A percentile compares a stretch with the other conserved stretches of the same genome.
Conservation (phyloP, 2,113 vertebrate species). For the Bos javanicus region DNA sequence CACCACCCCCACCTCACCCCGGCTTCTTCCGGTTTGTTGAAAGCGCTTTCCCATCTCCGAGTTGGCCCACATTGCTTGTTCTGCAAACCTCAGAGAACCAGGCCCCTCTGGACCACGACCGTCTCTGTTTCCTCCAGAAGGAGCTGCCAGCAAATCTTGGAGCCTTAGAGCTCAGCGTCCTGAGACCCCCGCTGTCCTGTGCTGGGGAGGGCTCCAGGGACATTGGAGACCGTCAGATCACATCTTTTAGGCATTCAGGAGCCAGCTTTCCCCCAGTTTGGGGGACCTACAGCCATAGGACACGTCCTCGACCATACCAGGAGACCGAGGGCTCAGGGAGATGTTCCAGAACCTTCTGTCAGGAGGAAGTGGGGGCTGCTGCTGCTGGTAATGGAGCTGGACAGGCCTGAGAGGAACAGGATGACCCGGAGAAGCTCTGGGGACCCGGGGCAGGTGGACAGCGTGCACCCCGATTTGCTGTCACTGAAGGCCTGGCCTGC, state of each 20-base stretch:
- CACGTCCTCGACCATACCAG: fast-evolving
- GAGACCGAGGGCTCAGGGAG: neutral
- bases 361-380: neutral
- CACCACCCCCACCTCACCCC: neutral
- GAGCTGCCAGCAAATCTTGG: neutral
- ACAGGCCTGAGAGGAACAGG: neutral
- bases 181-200: fast-evolving
- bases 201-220: neutral
- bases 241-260: neutral
- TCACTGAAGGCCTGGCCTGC: neutral
- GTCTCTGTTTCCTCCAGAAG: neutral
- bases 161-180: neutral
- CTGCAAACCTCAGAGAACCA: neutral
- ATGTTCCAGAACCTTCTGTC: neutral
- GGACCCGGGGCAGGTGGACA: neutral
- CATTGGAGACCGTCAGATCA: neutral
- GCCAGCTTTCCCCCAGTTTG: neutral
- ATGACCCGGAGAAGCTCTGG: neutral
- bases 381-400: neutral
- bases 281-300: neutral
- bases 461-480: fast-evolving
- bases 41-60: neutral
- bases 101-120: neutral
- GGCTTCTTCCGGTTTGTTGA: neutral
- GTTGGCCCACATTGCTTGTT: fast-evolving